Evolutionary conservation across 2,797 vertebrate species (phyloP), one percentile per base, ranked within the genome.

Genomic region (Lophotriccus pileatus): DNA sequence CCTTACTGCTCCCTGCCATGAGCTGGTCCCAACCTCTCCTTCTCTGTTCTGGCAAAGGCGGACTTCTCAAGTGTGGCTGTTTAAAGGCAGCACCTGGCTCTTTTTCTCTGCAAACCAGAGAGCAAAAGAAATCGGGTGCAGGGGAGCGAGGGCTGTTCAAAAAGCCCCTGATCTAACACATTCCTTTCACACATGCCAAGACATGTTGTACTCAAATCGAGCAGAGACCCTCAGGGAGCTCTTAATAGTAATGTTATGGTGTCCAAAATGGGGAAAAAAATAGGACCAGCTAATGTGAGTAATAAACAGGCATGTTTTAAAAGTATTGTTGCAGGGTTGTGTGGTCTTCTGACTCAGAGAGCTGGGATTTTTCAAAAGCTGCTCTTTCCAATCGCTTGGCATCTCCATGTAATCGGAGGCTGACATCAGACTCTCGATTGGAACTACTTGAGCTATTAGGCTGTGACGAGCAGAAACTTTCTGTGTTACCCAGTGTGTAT

Each of bases 381-480:
- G 68, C 34, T 90, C 83, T 96, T 97, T 87, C 87, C 95, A 96
- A 87, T 96, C 37, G 3, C 59, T 96, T 67, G 78, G 74, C 90
- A 96, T 97, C 90, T 94, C 93, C 50, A 1, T 89, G 80, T 96
- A 96, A 94, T 94, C 41, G 8, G 79, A 96, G 78, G 94, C 96
- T 87, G 92, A 93, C 93, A 89, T 90, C 93, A 97, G 94, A 84
- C 91, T 96, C 94, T 96, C 60, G 20, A 83, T 32, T 97, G 81
- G 89, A 77, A 2, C 75, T 91, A 63, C 89, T 97, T 94, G 88
- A 96, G 88, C 90, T 97, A 91, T 96, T 96, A 86, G 79, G 77
- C 86, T 90, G 88, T 94, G 92, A 96, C 94, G 93, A 93, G 95
- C 88, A 97, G 94, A 95, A 97, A 80, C 94, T 93, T 84, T 95